Percentiles rank a stretch among this genome's conserved stretches.
phyloP scores from a whole-genome alignment of 2,113 vertebrate genomes.

The Tretioscincus oriximinensis region DNA sequence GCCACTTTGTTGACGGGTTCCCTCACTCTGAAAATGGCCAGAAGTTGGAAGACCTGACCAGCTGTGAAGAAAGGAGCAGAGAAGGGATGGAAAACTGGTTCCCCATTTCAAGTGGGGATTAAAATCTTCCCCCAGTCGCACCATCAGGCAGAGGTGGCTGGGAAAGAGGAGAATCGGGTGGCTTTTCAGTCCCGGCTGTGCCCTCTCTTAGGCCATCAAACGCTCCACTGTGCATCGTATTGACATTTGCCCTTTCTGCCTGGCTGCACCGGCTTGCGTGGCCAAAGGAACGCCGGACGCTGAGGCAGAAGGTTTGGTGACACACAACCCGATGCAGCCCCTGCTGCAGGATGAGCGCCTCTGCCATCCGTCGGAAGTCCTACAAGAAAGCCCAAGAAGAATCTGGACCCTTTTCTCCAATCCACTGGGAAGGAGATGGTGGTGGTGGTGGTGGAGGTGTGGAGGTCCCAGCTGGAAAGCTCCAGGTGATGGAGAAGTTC shows the following conservation, averaged over 20 bases:
- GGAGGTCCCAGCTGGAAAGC: conserved; percentile 37
- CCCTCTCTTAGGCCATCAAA: neutral
- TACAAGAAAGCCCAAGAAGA: neutral
- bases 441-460: conserved; percentile 33
- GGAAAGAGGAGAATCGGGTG: neutral
- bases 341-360: conserved; percentile 2
- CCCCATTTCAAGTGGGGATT: too few species aligned
- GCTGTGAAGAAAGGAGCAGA: too few species aligned
- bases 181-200: neutral
- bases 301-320: neutral
- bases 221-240: neutral
- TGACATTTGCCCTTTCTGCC: conserved; percentile 1
- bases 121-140: too few species aligned
- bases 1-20: too few species aligned
- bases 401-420: neutral
- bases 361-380: conserved; percentile 10
- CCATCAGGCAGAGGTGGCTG: too few species aligned
- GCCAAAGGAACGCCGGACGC: neutral
- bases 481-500: conserved; percentile 61
- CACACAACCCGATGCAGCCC: neutral
- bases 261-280: neutral
- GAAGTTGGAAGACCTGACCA: too few species aligned
- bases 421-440: conserved; percentile 31
- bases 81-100: too few species aligned
- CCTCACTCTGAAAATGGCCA: too few species aligned